These are phyloP conservation scores for Stegana nigrithorax DNA, from an alignment of 2,888 invertebrate species.

Conservation along the genomic window DNA sequence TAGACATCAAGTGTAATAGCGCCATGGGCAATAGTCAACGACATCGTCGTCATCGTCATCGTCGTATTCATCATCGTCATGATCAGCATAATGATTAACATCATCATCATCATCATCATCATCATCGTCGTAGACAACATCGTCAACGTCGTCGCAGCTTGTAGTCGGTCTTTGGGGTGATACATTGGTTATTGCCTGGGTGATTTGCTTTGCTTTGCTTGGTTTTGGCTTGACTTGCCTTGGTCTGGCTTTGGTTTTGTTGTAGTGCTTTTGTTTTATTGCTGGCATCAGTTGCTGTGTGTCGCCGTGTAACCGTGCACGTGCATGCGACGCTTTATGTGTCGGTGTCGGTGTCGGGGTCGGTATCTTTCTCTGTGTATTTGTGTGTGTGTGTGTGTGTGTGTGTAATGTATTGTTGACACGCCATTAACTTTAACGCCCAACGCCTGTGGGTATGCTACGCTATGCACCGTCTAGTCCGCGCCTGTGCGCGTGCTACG, in stretches of 20 bases:
- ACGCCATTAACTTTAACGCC: conserved; percentile 26
- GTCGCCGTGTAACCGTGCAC: neutral
- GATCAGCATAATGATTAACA: neutral
- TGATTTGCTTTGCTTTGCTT: neutral
- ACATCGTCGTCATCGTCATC: no score
- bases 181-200: no score
- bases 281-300: neutral
- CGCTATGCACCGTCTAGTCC: neutral
- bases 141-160: no score
- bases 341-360: conserved; percentile 17
- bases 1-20: neutral
- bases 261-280: no score
- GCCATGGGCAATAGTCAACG: neutral
- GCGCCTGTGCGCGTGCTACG: neutral
- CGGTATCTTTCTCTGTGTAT: no score
- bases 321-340: neutral
- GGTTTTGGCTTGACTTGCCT: neutral
- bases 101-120: no score
- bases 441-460: neutral
- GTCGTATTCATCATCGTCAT: no score
- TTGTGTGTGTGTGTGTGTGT: no score
- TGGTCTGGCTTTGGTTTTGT: no score
- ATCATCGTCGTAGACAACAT: conserved; percentile 1
- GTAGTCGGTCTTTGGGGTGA: no score
- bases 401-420: no score